These are phyloP conservation scores for Chromobotia macracanthus DNA, from an alignment of 2,797 vertebrate genomes.

Conservation along the genomic window DNA sequence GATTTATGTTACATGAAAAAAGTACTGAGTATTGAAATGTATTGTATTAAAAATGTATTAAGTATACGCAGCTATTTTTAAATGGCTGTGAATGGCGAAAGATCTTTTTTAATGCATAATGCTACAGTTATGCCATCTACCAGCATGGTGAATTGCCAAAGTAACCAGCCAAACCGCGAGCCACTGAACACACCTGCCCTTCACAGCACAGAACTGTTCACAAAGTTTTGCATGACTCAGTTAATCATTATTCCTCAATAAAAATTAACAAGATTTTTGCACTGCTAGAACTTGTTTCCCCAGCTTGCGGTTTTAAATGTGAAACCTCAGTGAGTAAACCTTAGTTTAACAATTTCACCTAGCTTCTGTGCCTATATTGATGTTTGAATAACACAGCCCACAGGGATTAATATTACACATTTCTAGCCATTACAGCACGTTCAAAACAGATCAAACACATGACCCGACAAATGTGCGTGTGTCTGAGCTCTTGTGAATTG, in stretches of 20 bases:
- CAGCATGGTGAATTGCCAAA: slow-evolving; percentile 13
- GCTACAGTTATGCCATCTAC: background rate
- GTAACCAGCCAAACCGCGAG: slow-evolving; percentile 12
- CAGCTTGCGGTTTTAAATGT: background rate
- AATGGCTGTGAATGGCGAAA: background rate
- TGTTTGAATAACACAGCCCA: too few species aligned
- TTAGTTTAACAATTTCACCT: slow-evolving; percentile 16
- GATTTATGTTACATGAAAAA: background rate
- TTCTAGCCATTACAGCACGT: slow-evolving; percentile 36
- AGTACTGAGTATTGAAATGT: too few species aligned
- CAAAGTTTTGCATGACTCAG: slow-evolving; percentile 24
- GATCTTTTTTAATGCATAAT: background rate
- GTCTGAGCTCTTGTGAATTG: background rate
- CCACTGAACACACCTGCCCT: slow-evolving; percentile 1
- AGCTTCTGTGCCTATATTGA: background rate
- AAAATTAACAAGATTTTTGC: slow-evolving; percentile 2
- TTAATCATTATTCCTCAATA: slow-evolving; percentile 28
- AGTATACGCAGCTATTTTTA: background rate
- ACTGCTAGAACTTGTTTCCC: background rate
- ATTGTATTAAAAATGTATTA: background rate
- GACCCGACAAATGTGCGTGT: background rate
- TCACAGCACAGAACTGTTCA: slow-evolving; percentile 13
- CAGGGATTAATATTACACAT: slow-evolving; percentile 24
- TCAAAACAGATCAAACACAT: slow-evolving; percentile 30
- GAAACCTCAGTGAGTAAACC: background rate